A percentile compares a stretch with the other conserved stretches of the same genome.
Evolutionary conservation across 2,888 invertebrate species (phyloP).

Genomic region (Phortica okadai): DNA sequence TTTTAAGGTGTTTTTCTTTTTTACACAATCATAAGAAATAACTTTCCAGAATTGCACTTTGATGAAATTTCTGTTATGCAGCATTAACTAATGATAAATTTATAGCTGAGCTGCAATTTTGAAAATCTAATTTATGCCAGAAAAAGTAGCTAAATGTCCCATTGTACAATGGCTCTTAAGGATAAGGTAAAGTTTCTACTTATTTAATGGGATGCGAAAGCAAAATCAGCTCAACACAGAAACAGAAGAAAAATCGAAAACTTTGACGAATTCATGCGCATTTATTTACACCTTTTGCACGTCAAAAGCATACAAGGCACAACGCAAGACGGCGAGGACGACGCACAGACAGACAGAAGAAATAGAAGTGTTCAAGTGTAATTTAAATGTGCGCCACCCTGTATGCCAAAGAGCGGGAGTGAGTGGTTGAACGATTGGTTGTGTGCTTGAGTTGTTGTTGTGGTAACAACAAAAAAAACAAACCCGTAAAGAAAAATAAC

Average conservation of each 20-base stretch:
- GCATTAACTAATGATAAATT: no score
- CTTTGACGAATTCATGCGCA: slow-evolving; percentile 61
- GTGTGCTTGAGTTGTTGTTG: no score
- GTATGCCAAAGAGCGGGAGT: neutral
- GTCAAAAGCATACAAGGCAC: neutral
- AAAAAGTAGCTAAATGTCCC: no score
- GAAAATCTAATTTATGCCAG: no score
- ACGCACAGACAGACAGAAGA: neutral
- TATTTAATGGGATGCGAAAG: slow-evolving; percentile 24
- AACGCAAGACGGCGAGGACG: neutral
- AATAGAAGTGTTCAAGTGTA: slow-evolving; percentile 28
- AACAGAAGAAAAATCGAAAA: slow-evolving; percentile 39
- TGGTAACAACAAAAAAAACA: no score
- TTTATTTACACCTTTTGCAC: slow-evolving; percentile 67
- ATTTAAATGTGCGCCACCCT: slow-evolving; percentile 26
- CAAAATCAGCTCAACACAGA: slow-evolving; percentile 4
- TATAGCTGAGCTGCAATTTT: no score
- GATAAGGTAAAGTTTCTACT: slow-evolving; percentile 1
- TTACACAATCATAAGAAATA: no score
- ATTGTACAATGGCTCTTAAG: no score
- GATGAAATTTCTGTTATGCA: no score
- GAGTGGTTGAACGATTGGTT: neutral
- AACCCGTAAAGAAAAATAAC: neutral
- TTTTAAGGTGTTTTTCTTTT: no score
- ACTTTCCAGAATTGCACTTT: no score